Conservation (phyloP, 2,113 vertebrate species). For the Tetraodon nigroviridis region DNA sequence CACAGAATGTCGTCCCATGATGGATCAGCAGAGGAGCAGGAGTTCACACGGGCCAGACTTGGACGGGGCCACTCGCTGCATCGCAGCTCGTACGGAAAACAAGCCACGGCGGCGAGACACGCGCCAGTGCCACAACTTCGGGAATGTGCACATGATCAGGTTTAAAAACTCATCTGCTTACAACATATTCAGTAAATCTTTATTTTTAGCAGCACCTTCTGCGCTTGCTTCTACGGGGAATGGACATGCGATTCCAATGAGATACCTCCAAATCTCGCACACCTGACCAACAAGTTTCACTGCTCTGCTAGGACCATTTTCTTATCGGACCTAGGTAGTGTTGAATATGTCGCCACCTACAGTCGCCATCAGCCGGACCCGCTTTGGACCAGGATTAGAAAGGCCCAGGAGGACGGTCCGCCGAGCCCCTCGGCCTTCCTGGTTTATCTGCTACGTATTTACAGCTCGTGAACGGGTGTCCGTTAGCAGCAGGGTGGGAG, state of each 20-base stretch:
- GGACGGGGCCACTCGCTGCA: conserved; percentile 27
- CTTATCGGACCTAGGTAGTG: too few relatives aligned
- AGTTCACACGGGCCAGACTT: conserved; percentile 21
- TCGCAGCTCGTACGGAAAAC: conserved; percentile 31
- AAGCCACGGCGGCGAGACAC: conserved; percentile 9
- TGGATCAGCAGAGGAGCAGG: conserved; percentile 55
- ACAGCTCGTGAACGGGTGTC: conserved; percentile 68
- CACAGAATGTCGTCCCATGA: conserved; percentile 68
- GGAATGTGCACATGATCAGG: background rate
- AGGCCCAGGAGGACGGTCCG: conserved; percentile 61
- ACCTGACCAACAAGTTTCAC: too few relatives aligned
- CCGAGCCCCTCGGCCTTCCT: conserved; percentile 55
- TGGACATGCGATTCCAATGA: too few relatives aligned
- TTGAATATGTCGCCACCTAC: too few relatives aligned
- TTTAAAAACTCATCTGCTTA: background rate
- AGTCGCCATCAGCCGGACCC: conserved; percentile 8
- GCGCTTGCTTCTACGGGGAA: too few relatives aligned
- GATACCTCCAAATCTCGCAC: too few relatives aligned
- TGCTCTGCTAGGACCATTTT: too few relatives aligned
- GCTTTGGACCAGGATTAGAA: conserved; percentile 64
- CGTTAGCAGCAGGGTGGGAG: conserved; percentile 51
- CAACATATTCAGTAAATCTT: background rate
- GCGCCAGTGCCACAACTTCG: conserved; percentile 15
- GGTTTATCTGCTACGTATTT: conserved; percentile 68
- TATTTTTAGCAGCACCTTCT: too few relatives aligned